Evolutionary conservation across 2,888 invertebrate genomes (phyloP).

Genomic region (Podotricha telesiphe): DNA sequence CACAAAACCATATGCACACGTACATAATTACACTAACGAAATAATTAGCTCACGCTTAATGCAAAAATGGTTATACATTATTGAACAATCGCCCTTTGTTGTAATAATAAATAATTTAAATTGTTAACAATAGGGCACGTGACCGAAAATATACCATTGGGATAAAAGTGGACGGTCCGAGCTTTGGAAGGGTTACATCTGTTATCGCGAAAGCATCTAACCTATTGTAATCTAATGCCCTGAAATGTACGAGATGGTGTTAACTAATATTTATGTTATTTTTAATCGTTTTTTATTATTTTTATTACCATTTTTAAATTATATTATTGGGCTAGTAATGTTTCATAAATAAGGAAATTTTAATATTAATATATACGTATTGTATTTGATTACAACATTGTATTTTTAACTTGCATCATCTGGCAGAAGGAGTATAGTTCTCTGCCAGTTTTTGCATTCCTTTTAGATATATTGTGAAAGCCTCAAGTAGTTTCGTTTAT

Average conservation of each 20-base stretch:
- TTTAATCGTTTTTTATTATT: constrained; percentile 22
- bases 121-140: constrained; percentile 66
- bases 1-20: constrained; percentile 44
- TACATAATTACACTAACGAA: constrained; percentile 74
- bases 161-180: constrained; percentile 49
- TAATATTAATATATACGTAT: background rate
- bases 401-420: background rate
- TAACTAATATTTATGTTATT: constrained; percentile 22
- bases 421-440: background rate
- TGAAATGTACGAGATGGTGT: constrained; percentile 23
- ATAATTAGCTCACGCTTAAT: constrained; percentile 69
- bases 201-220: constrained; percentile 54
- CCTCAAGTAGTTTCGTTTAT: no score
- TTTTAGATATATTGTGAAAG: no score
- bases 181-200: constrained; percentile 52
- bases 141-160: constrained; percentile 60
- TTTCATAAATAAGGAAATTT: constrained; percentile 10
- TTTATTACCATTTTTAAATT: constrained; percentile 13
- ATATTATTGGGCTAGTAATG: constrained; percentile 5
- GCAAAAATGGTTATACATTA: constrained; percentile 65
- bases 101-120: constrained; percentile 60
- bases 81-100: constrained; percentile 62
- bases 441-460: no score
- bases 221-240: constrained; percentile 29
- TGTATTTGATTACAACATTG: background rate